Conservation (phyloP, 2,113 vertebrate genomes). For the Chrysochloris asiatica region DNA sequence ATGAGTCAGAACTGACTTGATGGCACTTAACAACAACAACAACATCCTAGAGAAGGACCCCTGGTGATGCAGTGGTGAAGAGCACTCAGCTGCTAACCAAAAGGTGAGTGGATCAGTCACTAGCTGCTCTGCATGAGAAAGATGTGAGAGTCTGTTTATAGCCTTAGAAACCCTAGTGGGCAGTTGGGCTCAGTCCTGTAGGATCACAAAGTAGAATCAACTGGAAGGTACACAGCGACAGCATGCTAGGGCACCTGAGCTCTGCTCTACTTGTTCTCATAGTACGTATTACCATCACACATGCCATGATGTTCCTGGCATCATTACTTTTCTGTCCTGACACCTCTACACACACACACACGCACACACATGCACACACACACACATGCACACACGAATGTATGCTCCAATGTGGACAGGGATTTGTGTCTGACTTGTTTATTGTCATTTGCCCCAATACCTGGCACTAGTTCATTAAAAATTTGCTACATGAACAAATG, state of each 20-base stretch:
- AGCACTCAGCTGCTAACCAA: neutral
- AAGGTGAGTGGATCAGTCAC: neutral
- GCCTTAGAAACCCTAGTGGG: neutral
- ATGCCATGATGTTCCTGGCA: neutral
- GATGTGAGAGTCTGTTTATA: neutral
- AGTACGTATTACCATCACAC: neutral
- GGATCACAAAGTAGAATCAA: neutral
- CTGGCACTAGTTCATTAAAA: neutral
- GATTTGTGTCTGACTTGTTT: neutral
- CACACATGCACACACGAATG: neutral
- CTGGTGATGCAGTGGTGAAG: neutral
- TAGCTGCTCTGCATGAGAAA: neutral
- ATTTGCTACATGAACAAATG: neutral
- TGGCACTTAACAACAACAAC: too few relatives aligned
- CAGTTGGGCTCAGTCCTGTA: neutral
- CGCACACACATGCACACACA: too few relatives aligned
- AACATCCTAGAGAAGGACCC: neutral
- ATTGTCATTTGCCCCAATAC: neutral
- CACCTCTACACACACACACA: rapidly evolving
- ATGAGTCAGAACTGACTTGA: too few relatives aligned
- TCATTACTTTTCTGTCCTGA: neutral
- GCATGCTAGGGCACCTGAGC: neutral
- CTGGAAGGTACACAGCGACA: neutral
- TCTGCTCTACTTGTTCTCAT: neutral
- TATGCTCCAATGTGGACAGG: neutral